Percentiles rank a stretch among this genome's conserved stretches.
phyloP scores from a whole-genome alignment of 2,888 invertebrate genomes.

The Heliconius aoede region DNA sequence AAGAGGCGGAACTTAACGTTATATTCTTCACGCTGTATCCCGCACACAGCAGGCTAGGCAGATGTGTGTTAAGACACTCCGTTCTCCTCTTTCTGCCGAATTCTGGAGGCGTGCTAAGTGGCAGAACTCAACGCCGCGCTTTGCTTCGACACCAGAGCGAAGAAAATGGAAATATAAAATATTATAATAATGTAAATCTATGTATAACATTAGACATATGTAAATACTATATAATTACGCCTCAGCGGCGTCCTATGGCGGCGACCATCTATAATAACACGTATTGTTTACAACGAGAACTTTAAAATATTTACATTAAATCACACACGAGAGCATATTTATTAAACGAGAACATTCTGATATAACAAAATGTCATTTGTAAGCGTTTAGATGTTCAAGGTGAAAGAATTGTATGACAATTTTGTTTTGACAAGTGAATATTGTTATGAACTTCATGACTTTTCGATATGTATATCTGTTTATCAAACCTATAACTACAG shows the following conservation, averaged over 20 bases:
- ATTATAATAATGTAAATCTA: too few relatives aligned
- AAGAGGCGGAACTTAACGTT: too few relatives aligned
- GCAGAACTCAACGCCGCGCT: too few relatives aligned
- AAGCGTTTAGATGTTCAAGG: conserved; percentile 35
- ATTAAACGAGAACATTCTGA: conserved; percentile 37
- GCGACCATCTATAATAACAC: background rate
- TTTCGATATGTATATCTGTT: background rate
- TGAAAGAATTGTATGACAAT: conserved; percentile 17
- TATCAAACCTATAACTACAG: background rate
- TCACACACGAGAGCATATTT: conserved; percentile 28
- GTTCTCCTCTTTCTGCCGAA: too few relatives aligned
- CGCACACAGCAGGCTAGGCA: too few relatives aligned
- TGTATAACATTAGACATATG: background rate
- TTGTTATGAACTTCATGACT: conserved; percentile 11
- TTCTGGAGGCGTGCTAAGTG: too few relatives aligned
- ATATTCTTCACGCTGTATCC: too few relatives aligned
- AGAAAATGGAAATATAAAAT: too few relatives aligned
- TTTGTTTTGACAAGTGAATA: conserved; percentile 5
- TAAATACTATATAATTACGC: background rate
- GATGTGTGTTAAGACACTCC: too few relatives aligned
- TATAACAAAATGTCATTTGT: conserved; percentile 20
- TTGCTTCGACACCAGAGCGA: too few relatives aligned
- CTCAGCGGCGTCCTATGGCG: background rate
- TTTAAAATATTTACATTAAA: conserved; percentile 23
- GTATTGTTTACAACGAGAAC: conserved; percentile 12